phyloP scores from a whole-genome alignment of 2,888 invertebrate genomes.

The Deroplatys truncata region DNA sequence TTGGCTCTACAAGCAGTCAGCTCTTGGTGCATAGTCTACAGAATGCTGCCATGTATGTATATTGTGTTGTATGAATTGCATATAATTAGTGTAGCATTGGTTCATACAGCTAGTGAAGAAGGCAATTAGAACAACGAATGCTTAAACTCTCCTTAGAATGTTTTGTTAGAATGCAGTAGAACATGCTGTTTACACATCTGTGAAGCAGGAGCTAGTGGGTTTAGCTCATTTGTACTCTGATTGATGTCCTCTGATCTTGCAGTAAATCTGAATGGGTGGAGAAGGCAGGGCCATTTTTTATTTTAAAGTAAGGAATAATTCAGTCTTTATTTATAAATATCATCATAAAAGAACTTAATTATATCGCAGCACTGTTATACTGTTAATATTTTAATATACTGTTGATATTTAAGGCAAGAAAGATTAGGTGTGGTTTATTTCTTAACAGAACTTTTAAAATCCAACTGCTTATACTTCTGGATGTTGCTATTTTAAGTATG shows the following conservation, averaged over 20 bases:
- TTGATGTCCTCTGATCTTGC: neutral
- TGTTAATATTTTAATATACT: neutral
- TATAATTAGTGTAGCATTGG: neutral
- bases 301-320: too few relatives aligned
- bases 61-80: neutral
- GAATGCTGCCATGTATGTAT: neutral
- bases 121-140: neutral
- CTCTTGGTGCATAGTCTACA: neutral
- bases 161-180: neutral
- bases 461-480: neutral
- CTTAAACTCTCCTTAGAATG: neutral
- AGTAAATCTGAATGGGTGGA: neutral
- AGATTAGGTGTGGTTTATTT: neutral
- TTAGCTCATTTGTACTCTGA: neutral
- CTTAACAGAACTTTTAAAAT: neutral
- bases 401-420: neutral
- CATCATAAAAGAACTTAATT: too few relatives aligned
- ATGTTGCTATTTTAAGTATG: neutral
- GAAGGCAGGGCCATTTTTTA: neutral
- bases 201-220: neutral
- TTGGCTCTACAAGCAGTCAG: constrained; percentile 10
- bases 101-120: neutral
- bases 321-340: too few relatives aligned
- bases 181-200: neutral
- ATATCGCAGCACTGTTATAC: too few relatives aligned